Conservation (phyloP, 2,888 invertebrate species). For the Sinhomidia bicolor region DNA sequence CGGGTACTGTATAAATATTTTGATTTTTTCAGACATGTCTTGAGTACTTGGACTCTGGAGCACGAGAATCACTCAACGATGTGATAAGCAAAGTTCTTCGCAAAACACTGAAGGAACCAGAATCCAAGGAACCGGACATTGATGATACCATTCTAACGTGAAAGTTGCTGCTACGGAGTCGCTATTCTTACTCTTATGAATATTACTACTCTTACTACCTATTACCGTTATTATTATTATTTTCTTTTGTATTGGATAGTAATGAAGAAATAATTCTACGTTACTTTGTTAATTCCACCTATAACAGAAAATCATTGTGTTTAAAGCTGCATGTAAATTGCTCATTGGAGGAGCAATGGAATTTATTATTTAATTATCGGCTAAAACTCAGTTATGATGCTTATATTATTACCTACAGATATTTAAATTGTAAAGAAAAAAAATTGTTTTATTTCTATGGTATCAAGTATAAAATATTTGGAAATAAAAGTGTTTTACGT, state of each 20-base stretch:
- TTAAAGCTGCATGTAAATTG: too few species aligned
- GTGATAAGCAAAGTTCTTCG: constrained; percentile 94
- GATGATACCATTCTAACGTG: constrained; percentile 95
- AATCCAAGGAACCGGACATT: constrained; percentile 94
- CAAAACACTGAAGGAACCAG: constrained; percentile 89
- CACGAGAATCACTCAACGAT: constrained; percentile 93
- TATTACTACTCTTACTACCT: background rate
- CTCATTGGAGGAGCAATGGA: too few species aligned
- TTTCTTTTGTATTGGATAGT: background rate
- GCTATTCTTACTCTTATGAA: background rate
- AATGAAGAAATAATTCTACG: background rate
- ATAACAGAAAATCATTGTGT: background rate
- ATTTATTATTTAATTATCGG: too few species aligned
- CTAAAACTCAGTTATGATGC: too few species aligned
- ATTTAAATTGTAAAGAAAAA: too few species aligned
- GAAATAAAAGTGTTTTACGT: too few species aligned
- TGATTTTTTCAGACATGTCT: constrained; percentile 84
- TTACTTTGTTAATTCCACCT: background rate
- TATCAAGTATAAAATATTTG: too few species aligned
- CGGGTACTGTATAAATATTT: too few species aligned
- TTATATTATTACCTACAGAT: too few species aligned
- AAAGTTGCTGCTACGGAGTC: constrained; percentile 81
- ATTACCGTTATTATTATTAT: background rate
- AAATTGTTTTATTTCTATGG: too few species aligned
- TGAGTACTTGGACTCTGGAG: constrained; percentile 91